These are phyloP conservation scores for Corapipo altera DNA, from an alignment of 2,113 vertebrate species.

Conservation along the genomic window DNA sequence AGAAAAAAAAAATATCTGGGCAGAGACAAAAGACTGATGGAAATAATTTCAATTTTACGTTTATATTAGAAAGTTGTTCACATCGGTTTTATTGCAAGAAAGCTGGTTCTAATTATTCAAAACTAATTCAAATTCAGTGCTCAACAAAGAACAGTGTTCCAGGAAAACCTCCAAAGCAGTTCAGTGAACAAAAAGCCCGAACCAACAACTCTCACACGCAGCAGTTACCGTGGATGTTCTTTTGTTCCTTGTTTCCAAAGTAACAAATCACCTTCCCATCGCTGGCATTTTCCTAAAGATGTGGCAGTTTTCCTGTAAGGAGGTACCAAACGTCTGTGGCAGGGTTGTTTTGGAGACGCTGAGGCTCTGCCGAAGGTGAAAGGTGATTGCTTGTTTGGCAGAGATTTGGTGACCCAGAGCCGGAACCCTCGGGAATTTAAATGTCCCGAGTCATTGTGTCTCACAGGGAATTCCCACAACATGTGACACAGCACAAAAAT, in stretches of 20 bases:
- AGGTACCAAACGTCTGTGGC: neutral
- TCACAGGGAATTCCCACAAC: neutral
- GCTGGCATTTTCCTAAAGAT: neutral
- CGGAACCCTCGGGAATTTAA: neutral
- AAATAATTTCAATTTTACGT: neutral
- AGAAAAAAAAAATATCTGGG: neutral
- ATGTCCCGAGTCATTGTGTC: neutral
- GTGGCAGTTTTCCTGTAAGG: neutral
- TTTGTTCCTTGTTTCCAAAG: neutral
- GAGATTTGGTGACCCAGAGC: neutral
- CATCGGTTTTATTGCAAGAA: constrained; percentile 44
- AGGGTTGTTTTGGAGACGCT: neutral
- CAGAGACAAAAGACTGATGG: neutral
- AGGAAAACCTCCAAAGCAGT: neutral
- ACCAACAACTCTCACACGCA: neutral
- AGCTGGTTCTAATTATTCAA: neutral
- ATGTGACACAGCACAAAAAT: neutral
- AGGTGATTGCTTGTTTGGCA: neutral
- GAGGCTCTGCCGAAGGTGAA: neutral
- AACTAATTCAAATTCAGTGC: neutral
- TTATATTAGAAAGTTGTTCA: constrained; percentile 12
- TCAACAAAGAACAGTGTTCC: neutral
- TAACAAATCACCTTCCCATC: neutral
- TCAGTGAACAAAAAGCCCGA: neutral
- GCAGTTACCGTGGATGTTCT: neutral